Percentiles rank a stretch among this genome's conserved stretches.
These are phyloP conservation scores for Aelia acuminata DNA, from an alignment of 2,888 invertebrate genomes.

Conservation along the genomic window DNA sequence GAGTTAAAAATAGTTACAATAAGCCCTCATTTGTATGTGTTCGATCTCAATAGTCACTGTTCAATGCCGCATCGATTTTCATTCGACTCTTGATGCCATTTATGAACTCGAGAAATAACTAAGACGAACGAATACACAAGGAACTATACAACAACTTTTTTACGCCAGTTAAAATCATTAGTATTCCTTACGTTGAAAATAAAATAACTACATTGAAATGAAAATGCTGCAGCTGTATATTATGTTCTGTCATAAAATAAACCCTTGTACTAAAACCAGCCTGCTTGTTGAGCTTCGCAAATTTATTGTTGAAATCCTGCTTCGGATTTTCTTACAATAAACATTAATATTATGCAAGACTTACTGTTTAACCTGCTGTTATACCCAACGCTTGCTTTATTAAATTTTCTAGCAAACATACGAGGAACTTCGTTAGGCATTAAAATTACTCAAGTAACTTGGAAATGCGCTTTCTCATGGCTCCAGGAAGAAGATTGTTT, in stretches of 20 bases:
- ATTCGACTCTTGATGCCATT: not conserved
- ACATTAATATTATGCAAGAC: not conserved
- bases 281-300: not conserved
- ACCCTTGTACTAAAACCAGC: not conserved
- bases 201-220: not conserved
- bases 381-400: not conserved
- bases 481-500: not conserved
- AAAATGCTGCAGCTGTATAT: not conserved
- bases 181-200: not conserved
- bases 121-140: not conserved
- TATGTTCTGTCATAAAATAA: not conserved
- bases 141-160: not conserved
- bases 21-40: not conserved
- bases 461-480: not conserved
- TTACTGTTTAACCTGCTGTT: not conserved
- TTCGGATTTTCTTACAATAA: not conserved
- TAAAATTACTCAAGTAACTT: not conserved
- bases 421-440: not conserved
- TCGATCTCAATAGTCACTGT: not conserved
- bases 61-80: not conserved
- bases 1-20: not conserved
- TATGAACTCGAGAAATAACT: not conserved
- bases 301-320: not conserved
- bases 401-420: conserved; percentile 8
- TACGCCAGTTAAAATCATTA: too few relatives aligned